Conservation (phyloP, 2,113 vertebrate species). For the Sylvietta virens region DNA sequence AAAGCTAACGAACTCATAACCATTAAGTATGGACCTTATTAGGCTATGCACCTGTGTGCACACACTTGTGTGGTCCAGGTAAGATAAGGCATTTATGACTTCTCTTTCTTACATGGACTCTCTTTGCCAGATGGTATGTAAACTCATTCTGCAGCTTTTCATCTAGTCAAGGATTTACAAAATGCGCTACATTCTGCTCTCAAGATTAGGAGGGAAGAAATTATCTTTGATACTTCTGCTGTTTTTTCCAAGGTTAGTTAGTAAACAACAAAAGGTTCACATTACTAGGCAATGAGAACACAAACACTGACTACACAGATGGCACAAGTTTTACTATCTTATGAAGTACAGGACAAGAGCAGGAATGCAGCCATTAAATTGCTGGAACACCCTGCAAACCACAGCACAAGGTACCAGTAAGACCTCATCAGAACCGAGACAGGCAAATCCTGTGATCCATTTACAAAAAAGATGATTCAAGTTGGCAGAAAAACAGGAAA, state of each 20-base stretch:
- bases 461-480: background rate
- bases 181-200: background rate
- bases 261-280: background rate
- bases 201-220: background rate
- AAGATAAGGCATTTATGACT: background rate
- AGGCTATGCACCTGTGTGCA: background rate
- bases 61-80: background rate
- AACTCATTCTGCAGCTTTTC: background rate
- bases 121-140: background rate
- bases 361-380: background rate
- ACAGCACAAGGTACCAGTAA: background rate
- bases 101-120: background rate
- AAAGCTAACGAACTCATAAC: background rate
- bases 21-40: background rate
- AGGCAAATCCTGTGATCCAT: background rate
- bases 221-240: background rate
- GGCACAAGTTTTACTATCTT: background rate
- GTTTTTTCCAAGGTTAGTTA: background rate
- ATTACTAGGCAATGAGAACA: background rate
- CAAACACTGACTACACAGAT: background rate
- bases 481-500: slow-evolving; percentile 9
- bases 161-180: background rate
- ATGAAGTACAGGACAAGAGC: background rate
- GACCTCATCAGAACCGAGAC: background rate
- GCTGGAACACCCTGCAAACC: background rate